Base-by-base conservation (phyloP, 2,888 invertebrate species). In the Pollenia angustigena region DNA sequence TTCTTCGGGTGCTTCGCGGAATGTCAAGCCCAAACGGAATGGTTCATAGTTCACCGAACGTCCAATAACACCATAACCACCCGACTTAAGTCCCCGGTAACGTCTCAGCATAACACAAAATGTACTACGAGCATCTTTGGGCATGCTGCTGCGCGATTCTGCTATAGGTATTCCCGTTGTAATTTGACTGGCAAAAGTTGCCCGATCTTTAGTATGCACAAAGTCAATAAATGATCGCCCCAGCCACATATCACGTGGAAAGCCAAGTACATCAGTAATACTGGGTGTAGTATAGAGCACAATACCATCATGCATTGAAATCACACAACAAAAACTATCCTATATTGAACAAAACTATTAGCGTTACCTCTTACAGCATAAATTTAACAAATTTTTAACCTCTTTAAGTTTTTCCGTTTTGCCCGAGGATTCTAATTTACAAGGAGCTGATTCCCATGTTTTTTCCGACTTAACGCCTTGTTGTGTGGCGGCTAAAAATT, bases 211-310 rank as follows among this genome's bases (percentile, higher is more conserved):
- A 2, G 96, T 96, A 92, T 98, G 97, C 0, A 98, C 95, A 91
- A 97, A 98, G 90, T 98, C 97, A 79, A 97, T 97, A 90, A 98
- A 97, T 0, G 97, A 97, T 74, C 97, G 94, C 4, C 97, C 97
- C 48, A 96, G 93, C 97, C 97, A 97, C 95, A 97, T 96, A 87
- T 97, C 96, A 88, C 96, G 95, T 0, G 97, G 96, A 91, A 96
- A 98, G 1, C 97, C 97, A 72, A 98, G 94, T 1, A 95, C 94
- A 1, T 95, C 93, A 0, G 95, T 95, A 71, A 97, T 94, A 66
- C 95, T 95, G 0, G 96, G 93, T 0, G 97, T 96, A 11, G 96
- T 96, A 90, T 96, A 96, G 89, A 97, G 94, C 0, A 98, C 96
- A 0, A 97, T 95, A 1, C 98, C 98, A 90, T 97, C 97, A 78